These are phyloP conservation scores for Perca fluviatilis DNA, from an alignment of 2,113 vertebrate species.

Conservation along the genomic window DNA sequence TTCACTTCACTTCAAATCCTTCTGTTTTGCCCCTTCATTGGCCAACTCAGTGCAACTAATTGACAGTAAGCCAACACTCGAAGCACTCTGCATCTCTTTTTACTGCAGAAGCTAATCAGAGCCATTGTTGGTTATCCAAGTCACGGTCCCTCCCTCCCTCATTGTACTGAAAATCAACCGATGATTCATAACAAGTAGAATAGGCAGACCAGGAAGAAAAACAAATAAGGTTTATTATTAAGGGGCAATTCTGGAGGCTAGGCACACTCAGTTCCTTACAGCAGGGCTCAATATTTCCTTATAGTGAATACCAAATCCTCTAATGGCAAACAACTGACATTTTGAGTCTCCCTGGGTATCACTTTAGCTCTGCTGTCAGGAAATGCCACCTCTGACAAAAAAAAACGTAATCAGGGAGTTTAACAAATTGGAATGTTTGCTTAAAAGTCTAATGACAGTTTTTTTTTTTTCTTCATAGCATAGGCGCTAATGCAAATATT, in stretches of 20 bases:
- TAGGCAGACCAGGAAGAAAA: slow-evolving; percentile 44
- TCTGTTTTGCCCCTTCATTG: slow-evolving; percentile 60
- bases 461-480: neutral
- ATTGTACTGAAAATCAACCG: slow-evolving; percentile 56
- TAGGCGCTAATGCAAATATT: neutral
- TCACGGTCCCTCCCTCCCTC: slow-evolving; percentile 15
- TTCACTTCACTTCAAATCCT: slow-evolving; percentile 59
- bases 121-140: slow-evolving; percentile 47
- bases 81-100: slow-evolving; percentile 37
- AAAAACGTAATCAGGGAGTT: slow-evolving; percentile 39
- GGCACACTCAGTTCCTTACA: slow-evolving; percentile 49
- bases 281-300: slow-evolving; percentile 44
- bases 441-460: neutral
- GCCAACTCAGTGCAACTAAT: slow-evolving; percentile 66
- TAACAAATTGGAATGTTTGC: slow-evolving; percentile 45
- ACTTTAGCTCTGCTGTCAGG: slow-evolving; percentile 34
- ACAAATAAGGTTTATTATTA: slow-evolving; percentile 67
- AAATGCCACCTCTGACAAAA: slow-evolving; percentile 51
- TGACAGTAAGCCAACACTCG: slow-evolving; percentile 48
- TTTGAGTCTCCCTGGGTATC: slow-evolving; percentile 55
- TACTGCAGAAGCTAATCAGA: slow-evolving; percentile 52
- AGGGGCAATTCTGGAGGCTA: slow-evolving; percentile 41
- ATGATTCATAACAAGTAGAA: slow-evolving; percentile 57
- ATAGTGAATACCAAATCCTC: slow-evolving; percentile 61
- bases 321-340: slow-evolving; percentile 72